Base-by-base conservation (phyloP, 1,140 invertebrate genomes). In the Prorops nasuta region DNA sequence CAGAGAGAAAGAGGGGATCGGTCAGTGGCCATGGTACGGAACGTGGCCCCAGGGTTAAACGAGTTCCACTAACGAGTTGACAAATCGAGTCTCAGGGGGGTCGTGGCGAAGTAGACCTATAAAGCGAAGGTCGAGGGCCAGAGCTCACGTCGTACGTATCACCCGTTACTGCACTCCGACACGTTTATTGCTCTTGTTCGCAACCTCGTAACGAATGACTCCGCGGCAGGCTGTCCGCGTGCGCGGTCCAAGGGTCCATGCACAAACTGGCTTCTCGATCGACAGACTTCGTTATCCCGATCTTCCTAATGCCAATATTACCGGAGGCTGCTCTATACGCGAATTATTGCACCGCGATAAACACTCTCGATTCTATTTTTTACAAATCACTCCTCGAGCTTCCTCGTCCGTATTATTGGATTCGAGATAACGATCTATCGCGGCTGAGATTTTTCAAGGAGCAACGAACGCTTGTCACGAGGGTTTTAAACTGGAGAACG, bases 1-100 rank as follows among this genome's bases (percentile, higher is more conserved):
- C 21, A 28, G 12, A 20, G n/a, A n/a, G 16, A 21, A 6, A 12
- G 19, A 38, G 16, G 43, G n/a, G 8, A 44, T 48, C 41, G 63
- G 58, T 66, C 56, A 59, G 49, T 53, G 54, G 15, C 47, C 51
- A 35, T 59, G 45, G 45, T 42, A 47, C 31, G 47, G 48, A 61
- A 63, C 57, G 54, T 61, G 58, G 64, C 57, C 49, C 44, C 31
- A 56, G 56, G 63, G 65, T 72, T 68, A 76, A 77, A 76, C 65
- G 71, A 75, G 70, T 74, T 73, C 56, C 63, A 71, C 73, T 78
- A 78, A 74, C 76, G 73, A 75, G 73, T 78, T 78, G 76, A 78
- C 76, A 78, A 78, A 78, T 78, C 72, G 71, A 58, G 68, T 77
- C 75, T 74, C 74, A 56, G 55, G 74, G 67, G 75, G 68, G 66